Evolutionary conservation across 1,140 invertebrate species (phyloP).

Genomic region (Drosophila ficusphila): DNA sequence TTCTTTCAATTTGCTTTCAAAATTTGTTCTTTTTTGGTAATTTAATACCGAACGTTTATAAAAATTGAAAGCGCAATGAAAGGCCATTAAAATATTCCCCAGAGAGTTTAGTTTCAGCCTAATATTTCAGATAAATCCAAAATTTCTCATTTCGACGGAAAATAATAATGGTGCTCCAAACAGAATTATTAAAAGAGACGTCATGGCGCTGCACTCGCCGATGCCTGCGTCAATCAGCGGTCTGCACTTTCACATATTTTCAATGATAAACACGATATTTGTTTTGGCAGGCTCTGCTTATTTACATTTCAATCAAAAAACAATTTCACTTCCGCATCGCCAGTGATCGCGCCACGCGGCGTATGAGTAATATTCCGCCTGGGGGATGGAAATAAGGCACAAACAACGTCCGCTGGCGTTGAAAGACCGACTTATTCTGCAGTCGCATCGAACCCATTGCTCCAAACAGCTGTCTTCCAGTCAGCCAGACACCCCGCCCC

Average conservation of each 20-base stretch:
- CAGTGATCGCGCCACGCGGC: slow-evolving; percentile 67
- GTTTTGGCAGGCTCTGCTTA: slow-evolving; percentile 65
- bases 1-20: slow-evolving; percentile 23
- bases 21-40: slow-evolving; percentile 47
- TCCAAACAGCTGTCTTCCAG: slow-evolving; percentile 78
- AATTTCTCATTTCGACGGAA: slow-evolving; percentile 3
- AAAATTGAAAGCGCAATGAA: slow-evolving; percentile 1
- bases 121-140: neutral
- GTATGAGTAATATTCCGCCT: slow-evolving; percentile 58
- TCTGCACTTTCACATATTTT: slow-evolving; percentile 47
- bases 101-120: slow-evolving; percentile 1
- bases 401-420: slow-evolving; percentile 57
- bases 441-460: slow-evolving; percentile 51
- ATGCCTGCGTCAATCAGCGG: slow-evolving; percentile 49
- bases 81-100: slow-evolving; percentile 8
- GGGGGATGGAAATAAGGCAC: slow-evolving; percentile 9
- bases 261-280: slow-evolving; percentile 69
- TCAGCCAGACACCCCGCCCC: slow-evolving; percentile 30
- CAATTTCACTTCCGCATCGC: slow-evolving; percentile 50
- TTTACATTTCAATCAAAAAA: slow-evolving; percentile 77
- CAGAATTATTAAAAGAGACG: slow-evolving; percentile 30
- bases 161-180: slow-evolving; percentile 32
- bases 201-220: slow-evolving; percentile 18
- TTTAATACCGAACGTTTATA: slow-evolving; percentile 62
- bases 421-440: slow-evolving; percentile 78